Conservation (phyloP, 35 echinoderm and acorn worm genomes). For the Eucidaris tribuloides region DNA sequence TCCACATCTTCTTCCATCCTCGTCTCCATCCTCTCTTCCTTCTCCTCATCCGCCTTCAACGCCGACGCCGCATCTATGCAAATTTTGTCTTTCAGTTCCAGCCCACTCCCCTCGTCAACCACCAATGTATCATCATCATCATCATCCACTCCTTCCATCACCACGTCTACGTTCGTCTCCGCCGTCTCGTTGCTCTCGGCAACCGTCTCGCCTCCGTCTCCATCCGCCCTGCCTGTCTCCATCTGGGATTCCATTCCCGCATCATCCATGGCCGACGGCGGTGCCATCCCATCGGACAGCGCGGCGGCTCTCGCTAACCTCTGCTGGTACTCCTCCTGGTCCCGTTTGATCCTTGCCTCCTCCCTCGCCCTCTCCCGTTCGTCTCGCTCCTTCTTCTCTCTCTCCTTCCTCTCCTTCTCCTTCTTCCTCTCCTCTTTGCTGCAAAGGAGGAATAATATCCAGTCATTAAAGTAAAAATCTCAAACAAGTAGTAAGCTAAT, state of each 20-base stretch:
- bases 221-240: background rate
- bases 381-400: slow-evolving; percentile 23
- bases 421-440: slow-evolving; percentile 25
- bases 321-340: background rate
- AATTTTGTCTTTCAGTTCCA: background rate
- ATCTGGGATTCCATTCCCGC: background rate
- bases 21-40: no score
- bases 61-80: background rate
- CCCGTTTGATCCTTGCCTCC: background rate
- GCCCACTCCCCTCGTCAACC: background rate
- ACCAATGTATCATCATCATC: background rate
- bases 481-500: no score
- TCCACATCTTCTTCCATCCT: background rate
- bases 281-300: no score
- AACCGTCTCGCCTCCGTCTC: background rate
- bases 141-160: background rate
- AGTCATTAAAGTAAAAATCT: no score
- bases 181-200: background rate
- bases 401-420: slow-evolving; percentile 8
- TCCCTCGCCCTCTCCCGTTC: background rate
- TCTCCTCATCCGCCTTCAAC: background rate
- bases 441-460: no score
- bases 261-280: no score
- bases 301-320: background rate
- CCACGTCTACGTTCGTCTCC: background rate